Base-by-base conservation (phyloP, 2,113 vertebrate genomes). In the Pteronura brasiliensis region DNA sequence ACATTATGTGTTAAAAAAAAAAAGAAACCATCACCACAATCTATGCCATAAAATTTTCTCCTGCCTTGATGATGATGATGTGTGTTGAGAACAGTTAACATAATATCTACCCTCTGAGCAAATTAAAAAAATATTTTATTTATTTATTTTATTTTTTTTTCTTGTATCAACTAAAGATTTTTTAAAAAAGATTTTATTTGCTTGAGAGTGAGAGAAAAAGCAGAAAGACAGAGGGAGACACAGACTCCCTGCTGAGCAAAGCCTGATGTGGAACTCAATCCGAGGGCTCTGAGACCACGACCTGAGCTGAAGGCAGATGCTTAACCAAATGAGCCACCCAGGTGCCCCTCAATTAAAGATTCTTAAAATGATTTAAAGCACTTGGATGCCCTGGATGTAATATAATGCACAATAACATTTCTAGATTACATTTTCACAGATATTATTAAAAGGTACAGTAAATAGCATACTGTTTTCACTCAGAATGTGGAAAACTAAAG, bases 361-460 rank as follows among this genome's bases (percentile, higher is more conserved):
- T 79, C 55, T 92, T 80, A 92, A 94, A 96, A 80, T 57, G 76
- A 95, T 52, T 39, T 94, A 89, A 93, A 91, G 25, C 44, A 93
- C 63, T 71, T 92, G n/a, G n/a, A 55, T 87, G 39, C 86, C 57
- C 61, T 67, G 89, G 27, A 96, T 95, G 17, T 52, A 90, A 76
- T 65, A 86, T 34, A 96, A 81, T 52, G 17, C 10, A 85, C 10
- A 72, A 63, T 59, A 96, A 93, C 18, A 94, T 84, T 84, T 71
- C n/a, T 31, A 63, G 11, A 61, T 61, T 77, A 90, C 8, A 83
- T 80, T 96, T 94, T 92, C 36, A 95, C 44, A 81, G 21, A 29
- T 42, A 86, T n/a, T 83, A 76, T 57, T 97, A 80, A 88, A 97
- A 93, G 10, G 8, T 93, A 95, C 52, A 91, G 47, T 93, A 72